phyloP scores from a whole-genome alignment of 2,888 invertebrate genomes.

The Cerastoderma edule region DNA sequence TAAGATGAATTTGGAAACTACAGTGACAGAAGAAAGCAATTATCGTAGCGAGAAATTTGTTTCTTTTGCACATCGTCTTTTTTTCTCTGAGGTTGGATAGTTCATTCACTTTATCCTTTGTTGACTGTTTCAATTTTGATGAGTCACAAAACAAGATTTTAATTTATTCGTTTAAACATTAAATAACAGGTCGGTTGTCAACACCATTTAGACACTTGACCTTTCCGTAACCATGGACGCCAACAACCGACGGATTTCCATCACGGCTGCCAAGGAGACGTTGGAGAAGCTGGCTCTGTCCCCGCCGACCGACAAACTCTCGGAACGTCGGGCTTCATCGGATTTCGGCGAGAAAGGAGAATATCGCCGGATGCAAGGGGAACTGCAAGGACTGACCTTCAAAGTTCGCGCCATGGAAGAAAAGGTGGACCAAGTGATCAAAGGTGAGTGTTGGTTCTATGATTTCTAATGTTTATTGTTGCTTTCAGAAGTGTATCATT shows the following conservation, averaged over 20 bases:
- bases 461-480: background rate
- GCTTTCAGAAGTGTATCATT: background rate
- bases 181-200: too few relatives aligned
- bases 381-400: slow-evolving; percentile 39
- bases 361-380: slow-evolving; percentile 42
- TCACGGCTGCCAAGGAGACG: slow-evolving; percentile 4
- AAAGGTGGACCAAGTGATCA: slow-evolving; percentile 41
- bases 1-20: too few relatives aligned
- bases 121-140: too few relatives aligned
- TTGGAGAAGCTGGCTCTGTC: slow-evolving; percentile 9
- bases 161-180: too few relatives aligned
- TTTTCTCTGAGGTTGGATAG: too few relatives aligned
- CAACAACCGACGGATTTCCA: slow-evolving; percentile 15
- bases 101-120: too few relatives aligned
- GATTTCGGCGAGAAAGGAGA: slow-evolving; percentile 31
- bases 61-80: too few relatives aligned
- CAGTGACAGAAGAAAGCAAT: too few relatives aligned
- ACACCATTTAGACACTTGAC: too few relatives aligned
- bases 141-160: too few relatives aligned
- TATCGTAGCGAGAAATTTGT: too few relatives aligned
- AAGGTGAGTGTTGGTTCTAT: slow-evolving; percentile 36
- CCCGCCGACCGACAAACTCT: background rate
- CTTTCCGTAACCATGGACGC: background rate
- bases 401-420: slow-evolving; percentile 44
- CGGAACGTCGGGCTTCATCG: slow-evolving; percentile 16